Percentiles rank a stretch among this genome's conserved stretches.
phyloP scores from a whole-genome alignment of 2,113 vertebrate species.

The Tursiops truncatus region DNA sequence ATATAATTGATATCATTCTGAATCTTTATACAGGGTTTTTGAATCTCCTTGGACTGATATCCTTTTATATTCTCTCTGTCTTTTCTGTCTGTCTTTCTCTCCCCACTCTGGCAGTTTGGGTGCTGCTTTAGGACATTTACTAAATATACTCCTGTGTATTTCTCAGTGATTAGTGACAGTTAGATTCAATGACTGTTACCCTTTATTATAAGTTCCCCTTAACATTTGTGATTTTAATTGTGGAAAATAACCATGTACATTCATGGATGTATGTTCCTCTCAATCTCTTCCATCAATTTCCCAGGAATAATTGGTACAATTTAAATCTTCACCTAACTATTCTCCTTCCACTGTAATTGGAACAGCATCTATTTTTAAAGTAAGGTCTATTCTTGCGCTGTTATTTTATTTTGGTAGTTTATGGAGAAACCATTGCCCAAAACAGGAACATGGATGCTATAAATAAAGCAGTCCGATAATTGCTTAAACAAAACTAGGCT shows the following conservation, averaged over 20 bases:
- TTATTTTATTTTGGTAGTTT: constrained; percentile 58
- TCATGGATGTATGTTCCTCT: not conserved
- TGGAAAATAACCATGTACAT: not conserved
- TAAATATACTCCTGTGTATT: constrained; percentile 12
- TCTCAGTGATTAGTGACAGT: not conserved
- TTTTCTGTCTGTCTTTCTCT: not conserved
- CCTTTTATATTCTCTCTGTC: not conserved
- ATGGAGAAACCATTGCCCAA: constrained; percentile 21
- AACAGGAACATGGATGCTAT: constrained; percentile 22
- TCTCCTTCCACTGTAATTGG: constrained; percentile 35
- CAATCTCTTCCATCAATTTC: not conserved
- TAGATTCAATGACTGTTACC: not conserved
- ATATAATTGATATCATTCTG: not conserved
- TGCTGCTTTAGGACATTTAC: constrained; percentile 23
- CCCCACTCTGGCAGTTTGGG: not conserved
- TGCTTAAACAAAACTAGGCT: constrained; percentile 51
- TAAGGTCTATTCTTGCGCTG: constrained; percentile 22
- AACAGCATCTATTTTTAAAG: constrained; percentile 60
- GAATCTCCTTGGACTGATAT: not conserved
- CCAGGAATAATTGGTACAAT: not conserved
- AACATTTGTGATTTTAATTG: constrained; percentile 39
- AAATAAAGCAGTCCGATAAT: constrained; percentile 54
- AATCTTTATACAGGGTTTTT: not conserved
- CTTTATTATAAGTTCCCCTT: not conserved
- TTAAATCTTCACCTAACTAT: constrained; percentile 11